These are phyloP conservation scores for Pelusios castaneus DNA, from an alignment of 2,113 vertebrate genomes.

Conservation along the genomic window DNA sequence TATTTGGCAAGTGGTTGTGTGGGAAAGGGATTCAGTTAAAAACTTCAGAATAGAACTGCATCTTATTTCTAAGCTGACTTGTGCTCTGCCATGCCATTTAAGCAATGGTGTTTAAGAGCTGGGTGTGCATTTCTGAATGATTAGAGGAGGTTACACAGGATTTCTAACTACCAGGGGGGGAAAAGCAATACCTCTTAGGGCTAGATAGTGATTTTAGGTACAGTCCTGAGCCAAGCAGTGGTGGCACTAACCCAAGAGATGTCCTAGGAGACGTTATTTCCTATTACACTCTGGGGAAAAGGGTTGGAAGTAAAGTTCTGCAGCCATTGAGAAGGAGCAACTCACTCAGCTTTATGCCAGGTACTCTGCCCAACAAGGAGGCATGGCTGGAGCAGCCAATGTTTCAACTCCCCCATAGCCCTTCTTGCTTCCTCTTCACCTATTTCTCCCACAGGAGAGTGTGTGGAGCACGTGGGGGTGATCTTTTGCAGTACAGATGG, in stretches of 20 bases:
- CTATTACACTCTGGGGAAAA: not conserved
- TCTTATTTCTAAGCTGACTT: not conserved
- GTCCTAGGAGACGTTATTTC: not conserved
- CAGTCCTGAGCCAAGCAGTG: not conserved
- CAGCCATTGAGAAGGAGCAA: not conserved
- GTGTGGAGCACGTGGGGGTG: not conserved
- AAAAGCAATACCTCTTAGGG: not conserved
- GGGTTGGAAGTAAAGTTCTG: not conserved
- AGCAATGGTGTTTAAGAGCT: not conserved
- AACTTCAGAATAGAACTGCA: not conserved
- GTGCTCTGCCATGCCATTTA: not conserved
- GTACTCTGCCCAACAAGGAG: not conserved
- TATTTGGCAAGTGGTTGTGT: slow-evolving; percentile 18
- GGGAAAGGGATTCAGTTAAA: not conserved
- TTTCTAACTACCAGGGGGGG: not conserved
- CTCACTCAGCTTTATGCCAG: not conserved
- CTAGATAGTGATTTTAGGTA: not conserved
- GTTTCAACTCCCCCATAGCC: not conserved
- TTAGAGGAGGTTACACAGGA: fast-evolving
- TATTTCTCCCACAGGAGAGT: not conserved
- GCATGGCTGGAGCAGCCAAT: not conserved
- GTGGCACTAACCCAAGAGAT: not conserved
- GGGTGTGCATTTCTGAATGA: not conserved
- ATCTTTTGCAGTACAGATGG: slow-evolving; percentile 41
- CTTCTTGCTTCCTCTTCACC: not conserved